Conservation (phyloP, 2,113 vertebrate species). For the Erinaceus europaeus region DNA sequence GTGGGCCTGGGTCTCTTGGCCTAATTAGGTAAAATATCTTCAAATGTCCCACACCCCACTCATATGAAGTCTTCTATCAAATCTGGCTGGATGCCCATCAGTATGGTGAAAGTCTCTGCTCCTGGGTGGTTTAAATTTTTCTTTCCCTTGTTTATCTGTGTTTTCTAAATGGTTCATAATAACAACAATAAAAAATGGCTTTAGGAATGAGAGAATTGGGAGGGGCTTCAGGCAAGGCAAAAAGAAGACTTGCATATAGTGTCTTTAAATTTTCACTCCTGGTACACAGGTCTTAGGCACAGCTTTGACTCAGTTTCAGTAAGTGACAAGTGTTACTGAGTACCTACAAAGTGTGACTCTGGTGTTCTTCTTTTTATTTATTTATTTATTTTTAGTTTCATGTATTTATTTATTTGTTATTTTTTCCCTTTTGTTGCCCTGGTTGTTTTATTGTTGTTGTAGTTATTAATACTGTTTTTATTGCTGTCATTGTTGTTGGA, state of each 20-base stretch:
- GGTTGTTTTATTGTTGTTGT: too few relatives aligned
- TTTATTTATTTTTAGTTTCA: too few relatives aligned
- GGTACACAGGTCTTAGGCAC: background rate
- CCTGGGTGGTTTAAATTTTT: background rate
- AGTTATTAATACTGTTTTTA: too few relatives aligned
- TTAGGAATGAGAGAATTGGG: background rate
- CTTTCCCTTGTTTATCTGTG: background rate
- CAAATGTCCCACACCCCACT: background rate
- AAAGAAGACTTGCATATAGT: background rate
- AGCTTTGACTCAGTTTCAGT: background rate
- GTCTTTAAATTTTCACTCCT: background rate
- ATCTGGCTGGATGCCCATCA: background rate
- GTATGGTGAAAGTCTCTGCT: background rate
- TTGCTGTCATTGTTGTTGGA: too few relatives aligned
- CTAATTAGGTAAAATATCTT: slow-evolving; percentile 58
- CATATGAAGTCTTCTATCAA: background rate
- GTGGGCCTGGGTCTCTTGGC: background rate
- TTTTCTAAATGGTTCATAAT: background rate
- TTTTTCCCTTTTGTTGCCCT: too few relatives aligned
- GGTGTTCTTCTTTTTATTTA: background rate
- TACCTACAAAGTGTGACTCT: background rate
- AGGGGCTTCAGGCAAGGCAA: background rate
- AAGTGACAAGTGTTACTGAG: background rate
- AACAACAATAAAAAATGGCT: background rate
- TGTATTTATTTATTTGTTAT: too few relatives aligned